phyloP scores from a whole-genome alignment of 2,888 invertebrate species.

The Parthenolecanium corni region DNA sequence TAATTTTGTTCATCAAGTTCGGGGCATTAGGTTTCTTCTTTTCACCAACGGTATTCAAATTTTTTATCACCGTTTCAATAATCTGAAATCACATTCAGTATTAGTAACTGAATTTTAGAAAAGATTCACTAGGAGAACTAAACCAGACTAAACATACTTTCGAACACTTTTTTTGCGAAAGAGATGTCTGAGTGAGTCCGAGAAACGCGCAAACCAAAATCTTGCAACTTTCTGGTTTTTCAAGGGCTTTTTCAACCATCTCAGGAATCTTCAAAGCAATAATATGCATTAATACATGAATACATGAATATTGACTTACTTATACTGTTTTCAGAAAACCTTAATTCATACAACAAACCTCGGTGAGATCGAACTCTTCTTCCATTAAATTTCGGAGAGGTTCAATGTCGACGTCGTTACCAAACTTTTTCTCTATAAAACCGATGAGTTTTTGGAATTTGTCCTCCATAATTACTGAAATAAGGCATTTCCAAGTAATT shows the following conservation, averaged over 20 bases:
- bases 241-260: not conserved
- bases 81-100: not conserved
- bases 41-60: slow-evolving; percentile 1
- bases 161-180: slow-evolving; percentile 20
- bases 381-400: slow-evolving; percentile 9
- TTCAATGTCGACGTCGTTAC: slow-evolving; percentile 9
- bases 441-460: slow-evolving; percentile 8
- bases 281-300: not conserved
- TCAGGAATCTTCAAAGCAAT: slow-evolving; percentile 2
- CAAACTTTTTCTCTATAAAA: slow-evolving; percentile 3
- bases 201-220: slow-evolving; percentile 9
- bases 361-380: slow-evolving; percentile 12
- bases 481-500: too few species aligned
- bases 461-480: slow-evolving; percentile 1
- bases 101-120: not conserved
- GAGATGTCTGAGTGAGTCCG: slow-evolving; percentile 9
- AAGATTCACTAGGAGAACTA: not conserved
- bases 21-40: not conserved
- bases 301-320: too few species aligned
- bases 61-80: slow-evolving; percentile 7
- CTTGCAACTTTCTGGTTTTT: not conserved
- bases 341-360: slow-evolving; percentile 1
- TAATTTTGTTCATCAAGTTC: not conserved
- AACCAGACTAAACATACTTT: slow-evolving; percentile 8
- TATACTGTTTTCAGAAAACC: not conserved